Conservation (phyloP, 2,797 vertebrate genomes). For the Sebastes minor region DNA sequence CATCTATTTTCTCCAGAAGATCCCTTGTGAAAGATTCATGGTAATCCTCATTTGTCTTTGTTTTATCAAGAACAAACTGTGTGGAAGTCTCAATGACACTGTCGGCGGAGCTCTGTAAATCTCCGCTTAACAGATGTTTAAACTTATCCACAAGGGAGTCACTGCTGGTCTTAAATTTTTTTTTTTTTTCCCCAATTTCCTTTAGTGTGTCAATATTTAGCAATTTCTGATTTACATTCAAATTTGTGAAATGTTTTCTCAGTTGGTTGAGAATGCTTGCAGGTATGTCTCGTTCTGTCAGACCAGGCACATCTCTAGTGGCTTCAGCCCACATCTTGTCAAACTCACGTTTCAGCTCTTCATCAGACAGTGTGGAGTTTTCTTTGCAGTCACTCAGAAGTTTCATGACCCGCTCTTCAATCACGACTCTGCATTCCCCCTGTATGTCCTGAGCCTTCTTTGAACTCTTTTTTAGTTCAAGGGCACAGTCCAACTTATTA, state of each 20-base stretch:
- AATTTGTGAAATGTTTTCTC: background rate
- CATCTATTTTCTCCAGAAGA: conserved; percentile 35
- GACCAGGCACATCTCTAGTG: background rate
- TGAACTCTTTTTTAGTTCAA: conserved; percentile 12
- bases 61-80: background rate
- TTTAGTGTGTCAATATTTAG: background rate
- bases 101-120: conserved; percentile 1
- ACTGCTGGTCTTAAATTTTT: rapidly evolving
- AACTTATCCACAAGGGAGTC: rapidly evolving
- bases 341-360: conserved; percentile 31
- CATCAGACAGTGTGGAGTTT: background rate
- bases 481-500: background rate
- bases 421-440: conserved; percentile 5
- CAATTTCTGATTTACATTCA: background rate
- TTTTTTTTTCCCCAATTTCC: rapidly evolving
- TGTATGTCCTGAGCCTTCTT: conserved; percentile 39
- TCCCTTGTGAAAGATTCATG: conserved; percentile 30
- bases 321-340: conserved; percentile 52
- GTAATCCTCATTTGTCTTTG: conserved; percentile 25
- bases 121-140: rapidly evolving
- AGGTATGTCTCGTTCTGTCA: conserved; percentile 26
- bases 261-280: background rate
- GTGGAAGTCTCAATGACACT: background rate
- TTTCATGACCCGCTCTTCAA: conserved; percentile 52
- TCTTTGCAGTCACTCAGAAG: conserved; percentile 44